These are phyloP conservation scores for Drosophila pseudotakahashii DNA, from an alignment of 2,888 invertebrate genomes.

Conservation along the genomic window DNA sequence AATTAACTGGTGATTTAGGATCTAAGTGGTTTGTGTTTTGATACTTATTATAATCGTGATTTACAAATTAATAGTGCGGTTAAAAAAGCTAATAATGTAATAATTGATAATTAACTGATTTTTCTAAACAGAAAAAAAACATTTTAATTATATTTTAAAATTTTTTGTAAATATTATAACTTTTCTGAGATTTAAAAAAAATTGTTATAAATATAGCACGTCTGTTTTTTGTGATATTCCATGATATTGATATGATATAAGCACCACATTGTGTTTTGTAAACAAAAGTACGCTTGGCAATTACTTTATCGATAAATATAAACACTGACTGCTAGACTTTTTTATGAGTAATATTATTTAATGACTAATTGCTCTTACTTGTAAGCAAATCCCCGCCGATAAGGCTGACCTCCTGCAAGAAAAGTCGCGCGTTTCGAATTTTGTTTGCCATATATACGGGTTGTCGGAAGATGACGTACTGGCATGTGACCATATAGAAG, in stretches of 20 bases:
- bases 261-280: neutral
- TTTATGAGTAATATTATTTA: conserved; percentile 15
- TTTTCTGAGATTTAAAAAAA: neutral
- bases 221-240: no score
- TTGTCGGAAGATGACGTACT: conserved; percentile 61
- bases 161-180: no score
- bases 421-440: conserved; percentile 14
- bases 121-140: neutral
- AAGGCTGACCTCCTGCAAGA: conserved; percentile 25
- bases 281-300: conserved; percentile 2
- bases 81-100: neutral
- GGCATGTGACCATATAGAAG: conserved; percentile 37
- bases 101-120: neutral
- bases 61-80: neutral
- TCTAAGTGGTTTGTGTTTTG: neutral
- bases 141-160: no score
- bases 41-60: neutral
- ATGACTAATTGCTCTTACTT: conserved; percentile 19
- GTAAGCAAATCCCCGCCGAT: conserved; percentile 3
- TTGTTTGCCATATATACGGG: conserved; percentile 21
- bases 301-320: conserved; percentile 19
- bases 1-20: neutral
- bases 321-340: neutral
- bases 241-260: no score
- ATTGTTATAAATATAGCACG: no score